Conservation (phyloP, 2,113 vertebrate genomes). For the Pantherophis guttatus region DNA sequence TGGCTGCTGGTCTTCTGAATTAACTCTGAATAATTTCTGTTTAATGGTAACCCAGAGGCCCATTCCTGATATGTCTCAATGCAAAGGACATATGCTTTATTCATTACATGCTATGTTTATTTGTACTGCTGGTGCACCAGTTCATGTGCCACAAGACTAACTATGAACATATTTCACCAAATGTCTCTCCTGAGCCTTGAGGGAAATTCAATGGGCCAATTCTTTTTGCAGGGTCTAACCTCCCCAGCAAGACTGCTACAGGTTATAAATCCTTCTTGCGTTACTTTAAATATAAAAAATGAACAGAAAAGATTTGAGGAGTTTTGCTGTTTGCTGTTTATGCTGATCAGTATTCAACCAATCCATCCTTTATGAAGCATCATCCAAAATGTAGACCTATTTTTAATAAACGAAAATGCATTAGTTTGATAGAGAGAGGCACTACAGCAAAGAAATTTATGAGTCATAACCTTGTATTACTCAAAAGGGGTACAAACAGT, state of each 20-base stretch:
- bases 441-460: not conserved
- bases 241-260: not conserved
- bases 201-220: constrained; percentile 25
- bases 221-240: not conserved
- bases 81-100: constrained; percentile 24
- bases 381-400: not conserved
- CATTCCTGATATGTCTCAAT: constrained; percentile 37
- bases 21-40: constrained; percentile 27
- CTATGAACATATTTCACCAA: not conserved
- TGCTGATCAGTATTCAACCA: not conserved
- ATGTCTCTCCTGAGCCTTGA: constrained; percentile 26
- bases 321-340: not conserved
- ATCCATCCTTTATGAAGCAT: constrained; percentile 5
- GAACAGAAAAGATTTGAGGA: not conserved
- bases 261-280: not conserved
- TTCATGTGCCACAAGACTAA: constrained; percentile 23
- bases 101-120: constrained; percentile 23
- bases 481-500: constrained; percentile 23
- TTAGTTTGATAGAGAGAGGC: not conserved
- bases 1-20: not conserved
- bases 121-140: constrained; percentile 10
- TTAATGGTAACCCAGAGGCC: constrained; percentile 42
- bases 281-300: constrained; percentile 5
- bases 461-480: constrained; percentile 10
- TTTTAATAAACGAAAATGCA: not conserved